A percentile compares a stretch with the other conserved stretches of the same genome.
These are phyloP conservation scores for Galerucella pusilla DNA, from an alignment of 2,888 invertebrate genomes.

Conservation along the genomic window DNA sequence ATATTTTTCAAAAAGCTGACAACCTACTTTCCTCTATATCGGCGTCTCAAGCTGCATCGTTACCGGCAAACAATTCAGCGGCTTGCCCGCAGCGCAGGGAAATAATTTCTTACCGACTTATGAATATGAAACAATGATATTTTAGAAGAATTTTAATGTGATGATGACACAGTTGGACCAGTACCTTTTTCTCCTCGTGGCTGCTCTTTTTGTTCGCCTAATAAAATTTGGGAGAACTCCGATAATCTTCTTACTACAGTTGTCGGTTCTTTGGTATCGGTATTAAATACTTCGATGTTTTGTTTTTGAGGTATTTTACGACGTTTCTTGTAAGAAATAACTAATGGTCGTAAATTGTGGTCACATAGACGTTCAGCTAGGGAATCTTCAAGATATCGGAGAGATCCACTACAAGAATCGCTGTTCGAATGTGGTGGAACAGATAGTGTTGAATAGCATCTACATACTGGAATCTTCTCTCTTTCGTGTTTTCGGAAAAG, in stretches of 20 bases:
- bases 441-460: slow-evolving; percentile 61
- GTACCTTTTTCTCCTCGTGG: background rate
- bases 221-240: slow-evolving; percentile 2
- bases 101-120: too few relatives aligned
- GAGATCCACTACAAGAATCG: slow-evolving; percentile 56
- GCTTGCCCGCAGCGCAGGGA: too few relatives aligned
- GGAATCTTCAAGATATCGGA: slow-evolving; percentile 62
- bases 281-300: background rate
- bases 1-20: too few relatives aligned
- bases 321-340: slow-evolving; percentile 62
- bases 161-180: background rate
- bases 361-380: slow-evolving; percentile 61
- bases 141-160: too few relatives aligned
- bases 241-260: background rate
- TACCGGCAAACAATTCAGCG: too few relatives aligned
- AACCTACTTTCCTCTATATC: too few relatives aligned
- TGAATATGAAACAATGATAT: too few relatives aligned
- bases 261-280: background rate
- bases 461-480: slow-evolving; percentile 54
- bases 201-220: background rate
- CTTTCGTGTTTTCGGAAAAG: slow-evolving; percentile 53
- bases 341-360: slow-evolving; percentile 60
- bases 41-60: too few relatives aligned
- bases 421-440: slow-evolving; percentile 61
- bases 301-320: slow-evolving; percentile 34